Conservation (phyloP, 2,888 invertebrate species). For the Lycophotia porphyrea region DNA sequence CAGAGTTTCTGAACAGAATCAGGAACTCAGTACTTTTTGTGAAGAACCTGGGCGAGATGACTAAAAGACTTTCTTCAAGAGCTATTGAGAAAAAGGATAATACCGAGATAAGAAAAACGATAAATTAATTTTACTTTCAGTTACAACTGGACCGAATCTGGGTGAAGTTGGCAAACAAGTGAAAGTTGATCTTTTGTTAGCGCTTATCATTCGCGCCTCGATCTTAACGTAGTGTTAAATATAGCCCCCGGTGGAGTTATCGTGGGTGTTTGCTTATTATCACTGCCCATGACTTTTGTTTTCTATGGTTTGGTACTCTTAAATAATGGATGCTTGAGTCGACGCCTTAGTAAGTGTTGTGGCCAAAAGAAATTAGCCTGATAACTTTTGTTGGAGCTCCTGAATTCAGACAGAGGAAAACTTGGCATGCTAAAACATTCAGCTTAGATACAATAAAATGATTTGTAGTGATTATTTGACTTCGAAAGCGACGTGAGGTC, state of each 20-base stretch:
- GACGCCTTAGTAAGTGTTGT: background rate
- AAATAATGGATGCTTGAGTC: background rate
- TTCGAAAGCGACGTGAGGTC: background rate
- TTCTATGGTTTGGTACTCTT: conserved; percentile 23
- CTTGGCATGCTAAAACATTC: background rate
- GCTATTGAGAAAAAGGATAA: conserved; percentile 34
- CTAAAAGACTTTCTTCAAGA: background rate
- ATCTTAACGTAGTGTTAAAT: conserved; percentile 58
- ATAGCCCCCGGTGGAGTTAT: conserved; percentile 55
- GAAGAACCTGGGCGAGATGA: conserved; percentile 1
- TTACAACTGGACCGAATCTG: conserved; percentile 38
- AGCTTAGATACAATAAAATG: background rate
- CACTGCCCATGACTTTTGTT: conserved; percentile 58
- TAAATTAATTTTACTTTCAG: conserved; percentile 55
- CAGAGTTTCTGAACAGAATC: background rate
- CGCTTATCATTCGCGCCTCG: conserved; percentile 62
- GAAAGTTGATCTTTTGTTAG: conserved; percentile 65
- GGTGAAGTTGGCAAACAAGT: conserved; percentile 52
- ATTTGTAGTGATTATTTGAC: background rate
- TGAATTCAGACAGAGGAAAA: background rate
- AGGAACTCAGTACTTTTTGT: conserved; percentile 7
- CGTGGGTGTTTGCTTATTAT: conserved; percentile 48
- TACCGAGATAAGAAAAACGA: conserved; percentile 37
- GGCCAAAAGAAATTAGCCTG: background rate
- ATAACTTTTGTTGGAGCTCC: background rate